Conservation (phyloP, 2,888 invertebrate species). For the Euplagia quadripunctaria region DNA sequence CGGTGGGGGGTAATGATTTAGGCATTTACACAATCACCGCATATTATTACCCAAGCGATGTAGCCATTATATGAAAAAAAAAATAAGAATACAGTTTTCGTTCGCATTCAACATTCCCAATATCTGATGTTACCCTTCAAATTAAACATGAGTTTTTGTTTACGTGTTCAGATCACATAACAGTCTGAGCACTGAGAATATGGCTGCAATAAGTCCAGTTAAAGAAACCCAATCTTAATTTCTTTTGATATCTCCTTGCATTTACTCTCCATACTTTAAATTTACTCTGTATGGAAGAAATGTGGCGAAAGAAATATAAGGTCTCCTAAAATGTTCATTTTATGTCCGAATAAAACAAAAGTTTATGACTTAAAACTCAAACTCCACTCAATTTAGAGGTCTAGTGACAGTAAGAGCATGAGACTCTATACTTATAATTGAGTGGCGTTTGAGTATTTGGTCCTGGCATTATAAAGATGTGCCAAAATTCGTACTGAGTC, state of each 20-base stretch:
- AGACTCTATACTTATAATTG: not conserved
- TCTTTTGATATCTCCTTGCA: not conserved
- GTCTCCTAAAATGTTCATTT: not conserved
- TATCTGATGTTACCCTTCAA: not conserved
- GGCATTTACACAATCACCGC: too few species aligned
- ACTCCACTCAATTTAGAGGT: not conserved
- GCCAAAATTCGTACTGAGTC: slow-evolving; percentile 25
- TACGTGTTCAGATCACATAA: too few species aligned
- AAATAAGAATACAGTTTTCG: not conserved
- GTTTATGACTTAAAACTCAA: not conserved
- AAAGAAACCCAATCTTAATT: not conserved
- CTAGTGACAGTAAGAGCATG: not conserved
- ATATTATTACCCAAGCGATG: not conserved
- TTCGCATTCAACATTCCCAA: not conserved
- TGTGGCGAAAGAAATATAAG: not conserved
- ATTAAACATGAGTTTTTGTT: not conserved
- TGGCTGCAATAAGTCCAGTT: not conserved
- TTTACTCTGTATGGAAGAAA: not conserved
- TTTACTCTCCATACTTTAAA: not conserved
- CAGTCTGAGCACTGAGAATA: too few species aligned
- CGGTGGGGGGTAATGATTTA: too few species aligned
- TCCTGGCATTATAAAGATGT: slow-evolving; percentile 1
- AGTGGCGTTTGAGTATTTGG: not conserved
- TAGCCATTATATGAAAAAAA: not conserved
- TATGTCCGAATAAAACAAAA: too few species aligned